phyloP scores from a whole-genome alignment of 2,797 vertebrate genomes.

The Cynodonichthys magdalenae region DNA sequence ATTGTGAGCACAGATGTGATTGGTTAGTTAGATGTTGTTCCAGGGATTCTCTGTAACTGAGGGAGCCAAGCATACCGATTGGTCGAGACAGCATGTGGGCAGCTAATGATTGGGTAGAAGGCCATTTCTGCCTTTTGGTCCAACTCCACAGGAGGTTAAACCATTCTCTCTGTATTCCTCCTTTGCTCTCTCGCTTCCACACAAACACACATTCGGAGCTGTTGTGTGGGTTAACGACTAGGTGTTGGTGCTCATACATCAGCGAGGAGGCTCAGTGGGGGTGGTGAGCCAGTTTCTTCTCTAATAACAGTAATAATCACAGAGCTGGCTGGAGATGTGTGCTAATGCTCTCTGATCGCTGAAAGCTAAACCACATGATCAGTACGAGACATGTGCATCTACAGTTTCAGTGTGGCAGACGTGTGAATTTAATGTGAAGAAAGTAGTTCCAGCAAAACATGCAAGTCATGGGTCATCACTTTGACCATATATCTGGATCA shows the following conservation, averaged over 20 bases:
- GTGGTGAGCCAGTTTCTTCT: constrained; percentile 44
- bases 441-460: background rate
- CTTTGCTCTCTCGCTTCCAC: background rate
- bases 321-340: constrained; percentile 30
- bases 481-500: too few species aligned
- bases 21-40: constrained; percentile 43
- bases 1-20: constrained; percentile 34
- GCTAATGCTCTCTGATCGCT: constrained; percentile 27
- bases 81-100: constrained; percentile 57
- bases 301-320: constrained; percentile 71
- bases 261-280: constrained; percentile 32
- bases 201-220: background rate
- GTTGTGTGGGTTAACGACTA: constrained; percentile 48
- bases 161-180: constrained; percentile 27
- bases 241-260: constrained; percentile 37
- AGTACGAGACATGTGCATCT: background rate
- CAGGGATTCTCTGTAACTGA: constrained; percentile 44
- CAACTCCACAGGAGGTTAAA: constrained; percentile 59
- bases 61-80: constrained; percentile 54
- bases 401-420: too few species aligned
- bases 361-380: constrained; percentile 33
- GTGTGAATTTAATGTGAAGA: too few species aligned
- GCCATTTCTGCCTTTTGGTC: constrained; percentile 64
- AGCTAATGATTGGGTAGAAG: constrained; percentile 70
- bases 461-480: background rate